phyloP scores from a whole-genome alignment of 2,797 vertebrate genomes.

The Esox masquinongy region DNA sequence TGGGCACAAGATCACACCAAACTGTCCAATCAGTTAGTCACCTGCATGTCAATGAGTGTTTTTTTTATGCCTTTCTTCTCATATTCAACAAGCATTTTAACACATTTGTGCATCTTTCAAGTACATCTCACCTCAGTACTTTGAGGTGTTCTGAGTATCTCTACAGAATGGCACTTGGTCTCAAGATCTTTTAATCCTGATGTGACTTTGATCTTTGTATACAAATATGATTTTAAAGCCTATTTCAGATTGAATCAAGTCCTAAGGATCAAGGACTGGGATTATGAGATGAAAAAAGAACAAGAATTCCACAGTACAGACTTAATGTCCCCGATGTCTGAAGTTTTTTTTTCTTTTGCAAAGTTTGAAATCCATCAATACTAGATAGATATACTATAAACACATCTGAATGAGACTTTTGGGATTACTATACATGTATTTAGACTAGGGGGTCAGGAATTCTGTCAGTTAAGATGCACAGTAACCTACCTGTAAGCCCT shows the following conservation, averaged over 20 bases:
- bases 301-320: neutral
- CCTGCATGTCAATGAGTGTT: too few relatives aligned
- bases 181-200: slow-evolving; percentile 25
- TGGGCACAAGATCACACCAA: too few relatives aligned
- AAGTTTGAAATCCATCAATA: neutral
- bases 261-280: too few relatives aligned
- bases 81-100: neutral
- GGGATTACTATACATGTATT: neutral
- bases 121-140: neutral
- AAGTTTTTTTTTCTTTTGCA: neutral
- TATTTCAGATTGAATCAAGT: too few relatives aligned
- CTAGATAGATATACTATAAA: too few relatives aligned
- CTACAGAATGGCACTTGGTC: slow-evolving; percentile 6
- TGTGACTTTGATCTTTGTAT: slow-evolving; percentile 30
- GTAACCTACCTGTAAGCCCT: neutral
- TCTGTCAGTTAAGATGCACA: neutral
- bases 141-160: neutral
- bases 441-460: neutral
- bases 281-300: neutral
- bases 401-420: neutral
- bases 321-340: neutral
- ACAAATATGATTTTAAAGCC: slow-evolving; percentile 25
- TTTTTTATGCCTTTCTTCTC: too few relatives aligned
- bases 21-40: too few relatives aligned
- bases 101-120: neutral